A percentile compares a stretch with the other conserved stretches of the same genome.
Conservation (phyloP, 2,113 vertebrate species). For the Oryzias curvinotus region DNA sequence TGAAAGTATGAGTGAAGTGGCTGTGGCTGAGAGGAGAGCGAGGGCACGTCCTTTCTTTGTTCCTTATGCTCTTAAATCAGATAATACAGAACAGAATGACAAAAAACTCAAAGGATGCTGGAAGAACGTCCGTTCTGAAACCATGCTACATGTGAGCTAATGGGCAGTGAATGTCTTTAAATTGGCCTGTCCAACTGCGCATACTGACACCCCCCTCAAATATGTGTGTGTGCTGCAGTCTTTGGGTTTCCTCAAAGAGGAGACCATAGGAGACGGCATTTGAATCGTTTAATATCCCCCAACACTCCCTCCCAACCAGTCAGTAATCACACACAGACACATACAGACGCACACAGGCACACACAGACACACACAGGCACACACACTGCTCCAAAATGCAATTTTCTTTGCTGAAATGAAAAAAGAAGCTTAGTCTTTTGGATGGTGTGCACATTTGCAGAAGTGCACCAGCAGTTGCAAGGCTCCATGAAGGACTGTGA, state of each 20-base stretch:
- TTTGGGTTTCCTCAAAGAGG: constrained; percentile 49
- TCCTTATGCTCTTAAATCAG: constrained; percentile 45
- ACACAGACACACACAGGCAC: constrained; percentile 6
- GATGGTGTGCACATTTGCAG: constrained; percentile 22
- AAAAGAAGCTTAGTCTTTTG: constrained; percentile 66
- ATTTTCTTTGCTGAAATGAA: constrained; percentile 71
- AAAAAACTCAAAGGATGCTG: constrained; percentile 34
- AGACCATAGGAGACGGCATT: constrained; percentile 55
- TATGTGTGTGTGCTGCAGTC: constrained; percentile 49
- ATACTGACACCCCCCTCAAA: constrained; percentile 27
- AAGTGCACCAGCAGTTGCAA: constrained; percentile 30
- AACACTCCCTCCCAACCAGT: constrained; percentile 50
- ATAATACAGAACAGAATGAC: constrained; percentile 42
- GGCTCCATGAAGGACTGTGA: constrained; percentile 18
- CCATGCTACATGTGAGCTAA: constrained; percentile 59
- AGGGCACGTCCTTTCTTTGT: constrained; percentile 42
- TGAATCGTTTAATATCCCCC: constrained; percentile 73
- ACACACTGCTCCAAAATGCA: constrained; percentile 54
- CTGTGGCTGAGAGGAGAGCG: constrained; percentile 27
- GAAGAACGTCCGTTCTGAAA: constrained; percentile 56
- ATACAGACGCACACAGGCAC: constrained; percentile 3
- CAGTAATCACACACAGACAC: constrained; percentile 22
- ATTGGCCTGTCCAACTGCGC: constrained; percentile 60
- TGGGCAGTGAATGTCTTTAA: constrained; percentile 63
- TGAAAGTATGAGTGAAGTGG: constrained; percentile 9